Conservation (phyloP, 2,113 vertebrate genomes). For the Antigone vipio region DNA sequence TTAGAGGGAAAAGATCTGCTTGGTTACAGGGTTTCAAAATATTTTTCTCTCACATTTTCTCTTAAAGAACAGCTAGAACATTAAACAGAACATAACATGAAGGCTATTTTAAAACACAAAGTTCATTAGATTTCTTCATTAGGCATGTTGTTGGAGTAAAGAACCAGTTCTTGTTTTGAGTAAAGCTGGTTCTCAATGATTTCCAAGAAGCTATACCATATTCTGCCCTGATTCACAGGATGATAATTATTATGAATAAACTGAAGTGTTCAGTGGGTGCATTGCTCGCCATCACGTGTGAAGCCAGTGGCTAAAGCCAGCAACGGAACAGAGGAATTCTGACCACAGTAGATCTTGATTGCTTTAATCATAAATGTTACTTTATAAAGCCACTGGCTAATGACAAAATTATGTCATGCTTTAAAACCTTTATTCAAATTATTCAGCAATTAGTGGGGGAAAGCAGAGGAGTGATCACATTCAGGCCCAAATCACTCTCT, state of each 20-base stretch:
- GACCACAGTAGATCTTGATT: neutral
- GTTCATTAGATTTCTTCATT: neutral
- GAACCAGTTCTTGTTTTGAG: neutral
- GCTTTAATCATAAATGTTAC: neutral
- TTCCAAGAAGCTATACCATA: neutral
- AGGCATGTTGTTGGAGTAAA: neutral
- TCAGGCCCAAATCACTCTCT: neutral
- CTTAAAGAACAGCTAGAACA: neutral
- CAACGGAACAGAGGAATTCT: neutral
- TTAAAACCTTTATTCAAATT: neutral
- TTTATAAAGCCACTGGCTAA: neutral
- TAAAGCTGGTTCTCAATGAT: neutral
- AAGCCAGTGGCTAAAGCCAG: neutral
- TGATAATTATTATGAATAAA: neutral
- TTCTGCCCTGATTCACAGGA: neutral
- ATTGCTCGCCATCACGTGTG: accelerated
- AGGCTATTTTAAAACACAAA: neutral
- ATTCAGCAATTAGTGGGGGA: neutral
- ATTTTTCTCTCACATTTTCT: neutral
- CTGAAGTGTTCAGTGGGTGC: neutral
- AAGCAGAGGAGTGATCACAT: neutral
- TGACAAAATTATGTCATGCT: neutral
- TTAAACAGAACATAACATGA: neutral
- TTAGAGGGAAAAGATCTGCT: neutral
- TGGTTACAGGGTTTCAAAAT: neutral